Evolutionary conservation across 2,888 invertebrate genomes (phyloP), one percentile per base, ranked within the genome.

Genomic region (Aspidiotus rigidus): DNA sequence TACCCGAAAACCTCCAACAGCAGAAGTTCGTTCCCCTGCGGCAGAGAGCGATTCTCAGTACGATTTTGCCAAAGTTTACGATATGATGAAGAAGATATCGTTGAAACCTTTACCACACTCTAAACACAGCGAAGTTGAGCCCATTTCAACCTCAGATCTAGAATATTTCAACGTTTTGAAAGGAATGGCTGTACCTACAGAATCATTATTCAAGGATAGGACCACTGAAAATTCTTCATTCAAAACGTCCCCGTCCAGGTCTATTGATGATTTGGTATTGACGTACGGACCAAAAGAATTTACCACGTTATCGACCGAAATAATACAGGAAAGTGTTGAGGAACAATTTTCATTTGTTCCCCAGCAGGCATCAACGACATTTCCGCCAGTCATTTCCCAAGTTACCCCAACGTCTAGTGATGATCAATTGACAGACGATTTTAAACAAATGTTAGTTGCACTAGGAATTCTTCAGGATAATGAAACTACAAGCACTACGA

Each of bases 391-490:
- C 10, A 15, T 40, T 10, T 54, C 64, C 15, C 54, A 28, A 10
- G 16, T 10, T n/a, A 57, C 17, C 10, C 10, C 17, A 3, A n/a
- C 64, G 40, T 49, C 53, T 11, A 54, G 15, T 10, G 64, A 54
- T 39, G 74, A 74, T 60, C 71, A 72, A 11, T 71, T 75, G 8
- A 74, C 75, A 41, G 74, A 75, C 3, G 74, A 78, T 72, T 62
- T 78, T 79, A 75, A 78, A 74, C 77, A 79, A 62, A 72, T 82
- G 55, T 72, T 82, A 8, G 78, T 79, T 75, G 79, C 76, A 66
- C 79, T 81, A 73, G 82, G 82, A 13, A 75, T 81, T 7, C 69
- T 74, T 2, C 72, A 72, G 39, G 16, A 40, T 13, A 53, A 40
- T 10, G 54, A 28, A 28, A 54, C 64, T 7, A 55, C 55, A 7